Base-by-base conservation (phyloP, 2,888 invertebrate species). In the Hipparchia semele region DNA sequence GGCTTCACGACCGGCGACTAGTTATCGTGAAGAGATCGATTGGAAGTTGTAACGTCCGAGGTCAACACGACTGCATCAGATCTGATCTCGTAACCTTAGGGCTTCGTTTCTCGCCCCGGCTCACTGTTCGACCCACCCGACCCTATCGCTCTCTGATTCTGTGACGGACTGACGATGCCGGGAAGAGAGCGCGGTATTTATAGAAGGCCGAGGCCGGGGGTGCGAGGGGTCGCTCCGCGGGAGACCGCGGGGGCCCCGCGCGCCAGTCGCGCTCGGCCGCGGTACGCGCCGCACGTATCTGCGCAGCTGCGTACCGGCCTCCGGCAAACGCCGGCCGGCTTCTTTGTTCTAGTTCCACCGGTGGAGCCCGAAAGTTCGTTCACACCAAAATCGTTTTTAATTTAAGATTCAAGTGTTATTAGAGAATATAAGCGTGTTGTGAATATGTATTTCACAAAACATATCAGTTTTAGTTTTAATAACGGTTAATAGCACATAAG, bases 71-170 rank as follows among this genome's bases (percentile, higher is more conserved):
- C 87, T 85, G 90, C 92, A 92, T 93, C 90, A 91, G 92, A 92
- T 93, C 90, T 91, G 92, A 92, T 92, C 93, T 92, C 91, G 93
- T 91, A 92, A 92, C 91, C 92, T 86, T 87, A 89, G 92, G 92
- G 91, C 92, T 92, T 89, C 88, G 90, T 90, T 79, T 85, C 88
- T 90, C 88, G 88, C 92, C 93, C 92, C 74, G 91, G 90, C 89
- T 91, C 83, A 86, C 87, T 83, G 77, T 82, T 85, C 75, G 87
- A 92, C 90, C 91, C 93, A 90, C 90, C 92, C 92, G 88, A 92
- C 90, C 90, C 90, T 89, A 84, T 91, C 91, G 92, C 84, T 92
- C 82, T 91, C 49, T 49, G 49, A 49, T 49, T 49, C 81, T 90
- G 87, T 91, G 89, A 92, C 90, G 90, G 91, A 94, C 94, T 94